phyloP scores from a whole-genome alignment of 2,797 vertebrate genomes.

The Myiotriccus ornatus region DNA sequence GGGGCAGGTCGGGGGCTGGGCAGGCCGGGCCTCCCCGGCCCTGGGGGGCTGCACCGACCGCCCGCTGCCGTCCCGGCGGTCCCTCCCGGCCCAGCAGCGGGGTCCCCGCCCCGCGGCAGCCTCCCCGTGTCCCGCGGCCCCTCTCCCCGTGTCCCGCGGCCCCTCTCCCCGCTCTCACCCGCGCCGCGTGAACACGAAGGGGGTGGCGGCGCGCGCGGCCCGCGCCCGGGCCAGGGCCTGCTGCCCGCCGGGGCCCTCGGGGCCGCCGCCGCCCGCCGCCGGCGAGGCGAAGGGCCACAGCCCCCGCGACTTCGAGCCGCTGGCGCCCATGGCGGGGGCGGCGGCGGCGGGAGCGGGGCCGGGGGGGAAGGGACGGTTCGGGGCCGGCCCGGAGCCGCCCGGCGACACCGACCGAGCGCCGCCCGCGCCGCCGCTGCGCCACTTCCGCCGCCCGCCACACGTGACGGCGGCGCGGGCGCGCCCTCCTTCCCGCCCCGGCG shows the following conservation, averaged over 20 bases:
- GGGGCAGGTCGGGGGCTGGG: background rate
- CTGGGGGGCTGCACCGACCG: background rate
- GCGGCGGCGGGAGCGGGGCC: slow-evolving; percentile 58
- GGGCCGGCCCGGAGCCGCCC: background rate
- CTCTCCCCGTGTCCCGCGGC: background rate
- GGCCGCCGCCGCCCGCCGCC: slow-evolving; percentile 79
- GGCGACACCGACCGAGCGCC: background rate
- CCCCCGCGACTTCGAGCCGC: slow-evolving; percentile 90
- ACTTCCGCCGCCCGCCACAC: slow-evolving; percentile 31
- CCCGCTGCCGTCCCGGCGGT: background rate
- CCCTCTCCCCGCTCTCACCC: slow-evolving; percentile 78
- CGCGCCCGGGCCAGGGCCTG: slow-evolving; percentile 86
- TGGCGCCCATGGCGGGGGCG: slow-evolving; percentile 89
- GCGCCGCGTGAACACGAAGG: slow-evolving; percentile 91
- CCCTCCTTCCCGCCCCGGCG: fast-evolving
- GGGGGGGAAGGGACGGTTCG: background rate
- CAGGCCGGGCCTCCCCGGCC: background rate
- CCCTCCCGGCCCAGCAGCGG: background rate
- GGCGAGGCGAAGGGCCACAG: slow-evolving; percentile 89
- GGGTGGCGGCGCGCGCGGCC: slow-evolving; percentile 81
- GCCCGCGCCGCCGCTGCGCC: background rate
- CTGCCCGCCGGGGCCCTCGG: slow-evolving; percentile 76
- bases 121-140: background rate
- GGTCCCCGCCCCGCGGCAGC: background rate
- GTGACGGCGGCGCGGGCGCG: background rate